phyloP scores from a whole-genome alignment of 1,140 invertebrate genomes.

The Trissolcus basalis region DNA sequence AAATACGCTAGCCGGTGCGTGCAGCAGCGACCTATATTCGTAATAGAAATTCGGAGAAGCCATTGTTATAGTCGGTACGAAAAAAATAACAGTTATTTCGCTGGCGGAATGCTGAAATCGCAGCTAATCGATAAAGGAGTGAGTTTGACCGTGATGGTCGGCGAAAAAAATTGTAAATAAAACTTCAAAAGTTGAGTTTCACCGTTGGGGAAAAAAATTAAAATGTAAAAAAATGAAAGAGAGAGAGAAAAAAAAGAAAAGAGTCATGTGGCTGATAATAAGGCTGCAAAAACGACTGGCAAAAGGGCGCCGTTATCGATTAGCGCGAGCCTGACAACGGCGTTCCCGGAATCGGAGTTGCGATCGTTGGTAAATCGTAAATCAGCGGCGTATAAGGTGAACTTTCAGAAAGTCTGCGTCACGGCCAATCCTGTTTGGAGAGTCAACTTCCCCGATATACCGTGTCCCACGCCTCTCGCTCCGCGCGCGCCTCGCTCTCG shows the following conservation, averaged over 20 bases:
- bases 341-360: conserved; percentile 55
- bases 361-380: conserved; percentile 59
- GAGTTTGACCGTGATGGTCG: conserved; percentile 20
- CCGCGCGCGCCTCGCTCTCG: background rate
- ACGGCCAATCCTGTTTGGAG: conserved; percentile 52
- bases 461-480: conserved; percentile 27
- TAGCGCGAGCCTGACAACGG: conserved; percentile 54
- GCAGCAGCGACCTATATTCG: conserved; percentile 45
- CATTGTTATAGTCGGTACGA: conserved; percentile 4
- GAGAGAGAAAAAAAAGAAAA: conserved; percentile 1
- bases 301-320: conserved; percentile 45
- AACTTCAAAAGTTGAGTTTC: too few relatives aligned
- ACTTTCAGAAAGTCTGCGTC: conserved; percentile 58
- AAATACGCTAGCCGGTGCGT: conserved; percentile 46
- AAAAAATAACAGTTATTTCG: conserved; percentile 18
- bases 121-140: conserved; percentile 35
- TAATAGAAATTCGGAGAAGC: conserved; percentile 45
- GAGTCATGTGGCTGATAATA: conserved; percentile 25
- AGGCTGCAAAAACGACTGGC: conserved; percentile 20
- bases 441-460: conserved; percentile 43
- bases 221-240: background rate
- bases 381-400: conserved; percentile 52
- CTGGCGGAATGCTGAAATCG: conserved; percentile 27
- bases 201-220: too few relatives aligned
- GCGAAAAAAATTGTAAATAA: too few relatives aligned